These are phyloP conservation scores for Spatulosminthurus flaviceps DNA, from an alignment of 2,888 invertebrate species.

Conservation along the genomic window DNA sequence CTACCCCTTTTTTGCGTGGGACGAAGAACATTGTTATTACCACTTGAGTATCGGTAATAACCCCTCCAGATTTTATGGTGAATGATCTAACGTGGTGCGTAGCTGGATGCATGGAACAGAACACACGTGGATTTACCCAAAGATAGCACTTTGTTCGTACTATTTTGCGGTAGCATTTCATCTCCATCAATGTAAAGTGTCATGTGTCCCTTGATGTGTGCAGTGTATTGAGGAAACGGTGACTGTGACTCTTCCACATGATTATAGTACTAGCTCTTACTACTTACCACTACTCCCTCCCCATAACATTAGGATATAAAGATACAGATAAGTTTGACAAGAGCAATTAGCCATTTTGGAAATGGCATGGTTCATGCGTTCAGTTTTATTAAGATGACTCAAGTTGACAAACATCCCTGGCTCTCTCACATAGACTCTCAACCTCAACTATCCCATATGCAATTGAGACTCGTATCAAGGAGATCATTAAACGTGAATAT, in stretches of 20 bases:
- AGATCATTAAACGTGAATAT: constrained; percentile 29
- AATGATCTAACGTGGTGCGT: neutral
- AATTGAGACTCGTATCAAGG: constrained; percentile 31
- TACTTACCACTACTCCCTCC: too few species aligned
- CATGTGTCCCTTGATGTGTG: too few species aligned
- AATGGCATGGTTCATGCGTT: constrained; percentile 25
- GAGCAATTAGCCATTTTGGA: constrained; percentile 45
- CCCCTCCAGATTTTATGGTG: neutral
- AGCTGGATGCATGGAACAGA: too few species aligned
- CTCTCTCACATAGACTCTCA: neutral
- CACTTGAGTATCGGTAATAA: constrained; percentile 18
- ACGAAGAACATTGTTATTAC: constrained; percentile 18
- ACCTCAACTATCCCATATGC: constrained; percentile 28
- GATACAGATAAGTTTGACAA: constrained; percentile 38
- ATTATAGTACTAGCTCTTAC: too few species aligned
- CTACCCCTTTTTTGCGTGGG: neutral
- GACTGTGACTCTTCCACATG: too few species aligned
- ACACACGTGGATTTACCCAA: too few species aligned
- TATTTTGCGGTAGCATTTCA: too few species aligned
- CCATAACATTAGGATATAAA: neutral
- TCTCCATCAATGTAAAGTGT: too few species aligned
- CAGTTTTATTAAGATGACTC: constrained; percentile 22
- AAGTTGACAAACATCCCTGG: neutral
- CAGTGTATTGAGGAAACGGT: too few species aligned
- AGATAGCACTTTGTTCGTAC: too few species aligned